phyloP scores from a whole-genome alignment of 37 sponge, comb jelly and placozoan genomes.

The Cladorhizidae sp. region DNA sequence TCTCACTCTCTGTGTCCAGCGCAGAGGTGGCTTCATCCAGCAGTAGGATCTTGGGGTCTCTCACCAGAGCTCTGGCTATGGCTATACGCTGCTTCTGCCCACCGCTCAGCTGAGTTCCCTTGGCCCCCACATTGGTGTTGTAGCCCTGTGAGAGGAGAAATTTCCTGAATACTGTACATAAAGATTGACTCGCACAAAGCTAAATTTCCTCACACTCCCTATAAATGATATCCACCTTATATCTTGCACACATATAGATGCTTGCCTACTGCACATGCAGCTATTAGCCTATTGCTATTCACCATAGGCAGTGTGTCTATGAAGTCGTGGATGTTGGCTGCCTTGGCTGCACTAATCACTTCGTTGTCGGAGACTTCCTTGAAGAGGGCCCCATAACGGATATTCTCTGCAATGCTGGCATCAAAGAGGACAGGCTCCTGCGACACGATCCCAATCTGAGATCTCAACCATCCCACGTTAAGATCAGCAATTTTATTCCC shows the following conservation, averaged over 20 bases:
- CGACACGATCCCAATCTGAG: constrained; percentile 85
- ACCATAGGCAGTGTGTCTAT: constrained; percentile 77
- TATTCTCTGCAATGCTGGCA: constrained; percentile 87
- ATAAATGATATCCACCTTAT: not conserved
- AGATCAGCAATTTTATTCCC: constrained; percentile 49
- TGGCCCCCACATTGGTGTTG: constrained; percentile 57
- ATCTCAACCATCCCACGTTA: constrained; percentile 79
- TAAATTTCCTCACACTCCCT: not conserved
- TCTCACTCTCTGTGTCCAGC: constrained; percentile 81
- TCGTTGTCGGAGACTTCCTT: constrained; percentile 84
- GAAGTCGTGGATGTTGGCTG: constrained; percentile 95
- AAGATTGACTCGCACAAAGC: too few relatives aligned
- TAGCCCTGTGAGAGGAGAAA: constrained; percentile 57
- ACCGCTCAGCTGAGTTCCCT: constrained; percentile 72
- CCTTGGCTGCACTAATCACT: constrained; percentile 77
- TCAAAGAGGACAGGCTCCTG: constrained; percentile 93
- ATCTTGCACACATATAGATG: too few relatives aligned
- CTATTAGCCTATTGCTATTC: not conserved
- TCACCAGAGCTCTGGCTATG: constrained; percentile 77
- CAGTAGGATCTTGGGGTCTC: constrained; percentile 75
- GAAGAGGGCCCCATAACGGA: constrained; percentile 88
- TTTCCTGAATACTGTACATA: too few relatives aligned
- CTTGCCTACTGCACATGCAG: too few relatives aligned
- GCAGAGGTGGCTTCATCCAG: constrained; percentile 89
- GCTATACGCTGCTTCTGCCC: constrained; percentile 84